Evolutionary conservation across 2,797 vertebrate species (phyloP).

Genomic region (Etheostoma perlongum): DNA sequence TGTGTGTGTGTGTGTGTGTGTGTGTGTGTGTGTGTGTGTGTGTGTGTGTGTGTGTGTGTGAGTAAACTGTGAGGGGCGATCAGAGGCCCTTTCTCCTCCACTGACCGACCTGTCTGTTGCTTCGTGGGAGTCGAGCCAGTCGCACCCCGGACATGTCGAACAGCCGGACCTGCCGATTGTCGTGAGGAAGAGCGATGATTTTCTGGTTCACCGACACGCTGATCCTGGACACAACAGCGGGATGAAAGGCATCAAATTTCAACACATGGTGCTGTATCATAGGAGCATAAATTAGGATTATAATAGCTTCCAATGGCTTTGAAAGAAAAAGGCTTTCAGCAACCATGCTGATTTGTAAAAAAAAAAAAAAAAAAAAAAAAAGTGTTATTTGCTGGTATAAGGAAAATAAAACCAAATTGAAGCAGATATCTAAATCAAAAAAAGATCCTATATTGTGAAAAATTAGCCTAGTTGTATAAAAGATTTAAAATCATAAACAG

Average conservation of each 20-base stretch:
- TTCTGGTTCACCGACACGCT: conserved; percentile 93
- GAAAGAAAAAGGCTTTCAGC: too few species aligned
- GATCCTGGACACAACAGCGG: conserved; percentile 82
- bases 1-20: neutral
- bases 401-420: neutral
- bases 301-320: too few species aligned
- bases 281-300: too few species aligned
- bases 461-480: neutral
- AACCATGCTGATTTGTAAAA: too few species aligned
- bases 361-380: too few species aligned
- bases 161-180: conserved; percentile 95
- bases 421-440: neutral
- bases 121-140: conserved; percentile 92
- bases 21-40: neutral
- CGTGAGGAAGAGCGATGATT: conserved; percentile 96
- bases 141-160: conserved; percentile 96
- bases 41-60: too few species aligned
- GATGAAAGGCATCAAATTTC: neutral
- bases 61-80: neutral
- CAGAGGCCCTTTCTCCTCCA: neutral
- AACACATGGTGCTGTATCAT: too few species aligned
- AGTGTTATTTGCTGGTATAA: neutral
- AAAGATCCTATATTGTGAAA: neutral
- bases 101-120: conserved; percentile 91
- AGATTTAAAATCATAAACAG: neutral